Percentiles rank a stretch among this genome's conserved stretches.
phyloP scores from a whole-genome alignment of 1,140 invertebrate species.

The Euura lappo region DNA sequence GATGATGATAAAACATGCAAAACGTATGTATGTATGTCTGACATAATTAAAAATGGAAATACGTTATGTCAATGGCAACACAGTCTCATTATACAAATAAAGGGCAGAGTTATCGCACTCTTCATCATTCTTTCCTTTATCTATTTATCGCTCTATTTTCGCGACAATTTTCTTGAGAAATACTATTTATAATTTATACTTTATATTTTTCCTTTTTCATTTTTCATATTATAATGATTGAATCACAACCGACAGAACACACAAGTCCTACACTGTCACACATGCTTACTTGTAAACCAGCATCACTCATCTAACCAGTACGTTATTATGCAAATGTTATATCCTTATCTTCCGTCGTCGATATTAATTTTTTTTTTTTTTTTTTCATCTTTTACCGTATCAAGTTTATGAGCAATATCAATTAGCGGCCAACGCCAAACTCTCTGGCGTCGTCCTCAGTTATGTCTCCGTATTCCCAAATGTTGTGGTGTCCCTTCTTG shows the following conservation, averaged over 20 bases:
- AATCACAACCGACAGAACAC: constrained; percentile 6
- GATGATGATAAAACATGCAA: constrained; percentile 6
- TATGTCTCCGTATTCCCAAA: constrained; percentile 97
- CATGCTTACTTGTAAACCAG: neutral
- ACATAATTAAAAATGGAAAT: neutral
- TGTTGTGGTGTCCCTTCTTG: constrained; percentile 80
- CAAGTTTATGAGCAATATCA: neutral
- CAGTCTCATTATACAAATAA: neutral
- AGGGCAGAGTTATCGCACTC: neutral
- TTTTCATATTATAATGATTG: neutral
- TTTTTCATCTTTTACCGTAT: neutral
- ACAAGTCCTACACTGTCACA: constrained; percentile 6
- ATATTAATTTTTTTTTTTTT: neutral
- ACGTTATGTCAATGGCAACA: constrained; percentile 7
- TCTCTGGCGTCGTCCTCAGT: constrained; percentile 94
- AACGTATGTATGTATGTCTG: neutral
- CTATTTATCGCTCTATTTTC: neutral
- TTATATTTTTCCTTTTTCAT: constrained; percentile 1
- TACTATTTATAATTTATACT: constrained; percentile 1
- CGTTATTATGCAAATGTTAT: constrained; percentile 1
- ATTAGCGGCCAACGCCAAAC: constrained; percentile 65
- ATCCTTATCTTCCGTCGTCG: neutral
- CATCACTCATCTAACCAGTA: neutral
- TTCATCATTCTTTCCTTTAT: neutral
- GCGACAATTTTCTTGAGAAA: neutral